Base-by-base conservation (phyloP, 2,888 invertebrate genomes). In the Bombyx huttoni region DNA sequence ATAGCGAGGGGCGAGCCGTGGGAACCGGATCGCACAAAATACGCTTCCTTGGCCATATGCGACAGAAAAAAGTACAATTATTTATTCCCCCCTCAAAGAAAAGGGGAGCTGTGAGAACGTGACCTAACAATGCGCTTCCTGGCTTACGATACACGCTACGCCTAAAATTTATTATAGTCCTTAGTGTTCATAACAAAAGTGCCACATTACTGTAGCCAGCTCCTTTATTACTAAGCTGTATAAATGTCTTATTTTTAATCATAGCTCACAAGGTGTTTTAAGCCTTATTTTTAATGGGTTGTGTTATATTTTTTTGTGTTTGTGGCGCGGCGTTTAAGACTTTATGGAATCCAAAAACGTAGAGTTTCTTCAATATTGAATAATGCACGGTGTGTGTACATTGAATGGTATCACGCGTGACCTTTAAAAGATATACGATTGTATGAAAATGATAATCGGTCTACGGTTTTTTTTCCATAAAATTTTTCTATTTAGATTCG, bases 41-140 rank as follows among this genome's bases (percentile, higher is more conserved):
- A 71, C 78, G 79, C 78, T 84, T 86, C 83, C 85, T 87, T 82
- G 77, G 86, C 87, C 88, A 88, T 87, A 86, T 88, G 88, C 81
- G 87, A 84, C 86, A 83, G 84, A 87, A 88, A 88, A 88, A 88
- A 88, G 84, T 87, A 86, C 88, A 88, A 87, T 88, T 86, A 87
- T 86, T 85, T 85, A 85, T 86, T 85, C 86, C 84, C 40, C 84
- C 86, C 83, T 81, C 81, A 76, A 85, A 86, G 84, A 87, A 87
- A 85, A 81, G 85, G 84, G 85, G 86, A 85, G 85, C 79, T 85
- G 87, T 87, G 87, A 82, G 88, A 87, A 87, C 88, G 88, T 88
- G 88, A 85, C 87, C 88, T 78, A 85, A 88, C 88, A 88, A 88
- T 86, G 80, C 75, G 85, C 87, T 87, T 87, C 87, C 88, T 86